phyloP scores from a whole-genome alignment of 2,888 invertebrate genomes.

The Spatulosminthurus flaviceps region DNA sequence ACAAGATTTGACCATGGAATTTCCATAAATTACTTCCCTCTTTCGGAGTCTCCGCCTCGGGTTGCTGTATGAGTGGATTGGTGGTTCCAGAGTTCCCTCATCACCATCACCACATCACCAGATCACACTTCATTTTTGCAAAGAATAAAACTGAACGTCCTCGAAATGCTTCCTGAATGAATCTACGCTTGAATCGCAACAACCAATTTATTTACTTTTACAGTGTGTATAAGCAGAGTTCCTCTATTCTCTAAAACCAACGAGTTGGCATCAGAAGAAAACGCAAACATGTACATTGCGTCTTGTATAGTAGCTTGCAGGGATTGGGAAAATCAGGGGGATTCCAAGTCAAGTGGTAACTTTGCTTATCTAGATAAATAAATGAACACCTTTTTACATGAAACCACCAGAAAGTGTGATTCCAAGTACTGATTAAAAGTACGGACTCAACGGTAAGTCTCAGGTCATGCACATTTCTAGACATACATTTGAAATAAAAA shows the following conservation, averaged over 20 bases:
- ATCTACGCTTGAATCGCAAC: constrained; percentile 34
- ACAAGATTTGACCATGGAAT: constrained; percentile 47
- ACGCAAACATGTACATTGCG: not conserved
- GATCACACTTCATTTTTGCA: constrained; percentile 32
- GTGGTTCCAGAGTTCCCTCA: constrained; percentile 29
- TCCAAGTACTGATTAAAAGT: not conserved
- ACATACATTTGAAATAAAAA: constrained; percentile 30
- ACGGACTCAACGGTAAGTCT: not conserved
- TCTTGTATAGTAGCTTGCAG: not conserved
- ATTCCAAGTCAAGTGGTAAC: not conserved
- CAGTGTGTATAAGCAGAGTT: not conserved
- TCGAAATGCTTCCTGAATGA: constrained; percentile 45
- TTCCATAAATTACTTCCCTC: constrained; percentile 45
- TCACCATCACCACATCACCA: constrained; percentile 24
- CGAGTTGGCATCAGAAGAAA: not conserved
- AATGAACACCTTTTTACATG: constrained; percentile 31
- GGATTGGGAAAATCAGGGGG: constrained; percentile 4
- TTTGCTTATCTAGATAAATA: constrained; percentile 20
- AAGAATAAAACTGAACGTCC: constrained; percentile 46
- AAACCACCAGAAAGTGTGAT: constrained; percentile 20
- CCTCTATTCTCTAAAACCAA: not conserved
- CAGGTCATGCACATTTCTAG: not conserved
- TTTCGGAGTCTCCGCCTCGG: constrained; percentile 45
- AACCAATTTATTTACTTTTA: not conserved
- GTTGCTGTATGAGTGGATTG: constrained; percentile 11